Evolutionary conservation across 2,113 vertebrate genomes (phyloP).

Genomic region (Podiceps cristatus): DNA sequence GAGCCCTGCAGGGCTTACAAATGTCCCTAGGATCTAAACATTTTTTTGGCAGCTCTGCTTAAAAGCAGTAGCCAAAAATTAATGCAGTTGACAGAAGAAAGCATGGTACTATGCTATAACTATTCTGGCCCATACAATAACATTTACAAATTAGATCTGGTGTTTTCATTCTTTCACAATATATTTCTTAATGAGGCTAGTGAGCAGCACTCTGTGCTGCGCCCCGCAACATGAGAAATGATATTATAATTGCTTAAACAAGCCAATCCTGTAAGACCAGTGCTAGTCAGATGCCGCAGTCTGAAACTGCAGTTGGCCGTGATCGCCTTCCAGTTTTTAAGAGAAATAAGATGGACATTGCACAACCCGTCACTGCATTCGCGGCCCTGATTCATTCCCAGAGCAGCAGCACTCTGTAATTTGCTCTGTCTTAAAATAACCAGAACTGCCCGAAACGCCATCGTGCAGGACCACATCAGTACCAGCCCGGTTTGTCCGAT

Average conservation of each 20-base stretch:
- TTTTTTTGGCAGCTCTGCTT: conserved; percentile 60
- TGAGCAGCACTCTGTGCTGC: neutral
- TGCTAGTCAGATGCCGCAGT: neutral
- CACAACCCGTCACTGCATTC: neutral
- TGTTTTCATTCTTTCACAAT: conserved; percentile 33
- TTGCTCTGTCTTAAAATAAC: neutral
- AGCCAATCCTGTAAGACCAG: neutral
- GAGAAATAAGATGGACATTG: neutral
- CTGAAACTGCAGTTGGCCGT: neutral
- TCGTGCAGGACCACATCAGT: accelerated
- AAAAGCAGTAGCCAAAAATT: conserved; percentile 41
- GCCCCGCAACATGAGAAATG: neutral
- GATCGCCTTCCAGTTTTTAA: neutral
- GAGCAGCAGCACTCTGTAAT: neutral
- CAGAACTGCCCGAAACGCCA: neutral
- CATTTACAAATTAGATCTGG: neutral
- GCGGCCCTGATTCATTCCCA: neutral
- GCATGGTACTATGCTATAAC: neutral
- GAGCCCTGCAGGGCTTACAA: conserved; percentile 54
- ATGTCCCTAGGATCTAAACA: conserved; percentile 22
- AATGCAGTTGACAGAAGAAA: neutral
- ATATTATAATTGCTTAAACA: neutral
- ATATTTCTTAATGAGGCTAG: neutral
- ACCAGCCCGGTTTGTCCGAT: neutral
- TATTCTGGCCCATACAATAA: neutral